Conservation (phyloP, 2,888 invertebrate genomes). For the Gortyna flavago region DNA sequence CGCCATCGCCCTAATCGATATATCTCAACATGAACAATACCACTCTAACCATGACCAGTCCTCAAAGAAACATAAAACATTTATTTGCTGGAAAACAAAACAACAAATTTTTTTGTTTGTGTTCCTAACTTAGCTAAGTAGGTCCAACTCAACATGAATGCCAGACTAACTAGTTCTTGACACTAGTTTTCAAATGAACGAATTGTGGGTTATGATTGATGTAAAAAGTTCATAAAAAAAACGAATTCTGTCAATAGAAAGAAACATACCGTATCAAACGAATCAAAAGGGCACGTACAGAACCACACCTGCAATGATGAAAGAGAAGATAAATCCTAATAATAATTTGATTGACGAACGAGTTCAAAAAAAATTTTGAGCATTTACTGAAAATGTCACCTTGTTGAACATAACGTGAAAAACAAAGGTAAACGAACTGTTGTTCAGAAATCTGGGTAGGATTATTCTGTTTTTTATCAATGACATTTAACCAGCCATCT, state of each 20-base stretch:
- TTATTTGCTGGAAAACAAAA: neutral
- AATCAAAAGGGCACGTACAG: neutral
- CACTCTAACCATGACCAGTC: neutral
- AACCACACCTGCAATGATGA: neutral
- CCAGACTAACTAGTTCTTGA: too few species aligned
- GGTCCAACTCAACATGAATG: neutral
- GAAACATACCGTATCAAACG: neutral
- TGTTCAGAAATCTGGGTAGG: neutral
- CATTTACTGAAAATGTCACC: neutral
- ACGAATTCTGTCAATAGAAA: neutral
- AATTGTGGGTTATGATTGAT: neutral
- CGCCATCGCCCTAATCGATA: neutral
- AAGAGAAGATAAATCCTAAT: neutral
- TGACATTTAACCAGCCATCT: neutral
- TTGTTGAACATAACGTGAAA: neutral
- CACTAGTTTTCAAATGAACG: neutral
- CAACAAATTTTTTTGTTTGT: neutral
- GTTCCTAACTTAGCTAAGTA: neutral
- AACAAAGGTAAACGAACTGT: neutral
- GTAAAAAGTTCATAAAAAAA: neutral
- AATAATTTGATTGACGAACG: neutral
- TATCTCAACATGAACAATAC: neutral
- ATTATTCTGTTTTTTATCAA: neutral
- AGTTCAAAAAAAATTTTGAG: neutral
- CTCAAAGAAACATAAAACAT: neutral